Evolutionary conservation across 2,113 vertebrate genomes (phyloP).

Genomic region (Charina bottae): DNA sequence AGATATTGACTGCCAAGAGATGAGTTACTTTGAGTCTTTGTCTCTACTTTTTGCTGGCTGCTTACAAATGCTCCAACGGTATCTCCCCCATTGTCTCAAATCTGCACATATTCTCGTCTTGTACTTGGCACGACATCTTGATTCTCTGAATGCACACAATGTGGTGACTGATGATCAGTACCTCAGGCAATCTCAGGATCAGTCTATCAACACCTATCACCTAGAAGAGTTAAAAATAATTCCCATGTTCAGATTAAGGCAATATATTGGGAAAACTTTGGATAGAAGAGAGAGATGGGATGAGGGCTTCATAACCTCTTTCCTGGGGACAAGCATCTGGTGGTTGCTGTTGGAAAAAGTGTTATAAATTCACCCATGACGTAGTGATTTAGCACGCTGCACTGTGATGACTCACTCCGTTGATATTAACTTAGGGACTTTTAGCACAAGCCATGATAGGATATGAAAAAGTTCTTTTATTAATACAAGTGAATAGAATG

Average conservation of each 20-base stretch:
- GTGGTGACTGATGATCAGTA: neutral
- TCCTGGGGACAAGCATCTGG: neutral
- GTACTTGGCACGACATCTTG: neutral
- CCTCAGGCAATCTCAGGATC: neutral
- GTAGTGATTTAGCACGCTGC: no score
- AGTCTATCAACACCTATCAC: neutral
- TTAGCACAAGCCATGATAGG: no score
- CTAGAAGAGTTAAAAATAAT: neutral
- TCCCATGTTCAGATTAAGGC: neutral
- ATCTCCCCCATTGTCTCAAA: neutral
- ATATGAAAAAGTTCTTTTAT: no score
- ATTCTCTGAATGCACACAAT: neutral
- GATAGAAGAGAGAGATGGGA: neutral
- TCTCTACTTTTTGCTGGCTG: neutral
- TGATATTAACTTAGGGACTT: no score
- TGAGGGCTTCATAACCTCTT: neutral
- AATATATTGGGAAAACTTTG: neutral
- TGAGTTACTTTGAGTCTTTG: neutral
- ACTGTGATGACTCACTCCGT: no score
- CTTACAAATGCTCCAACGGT: neutral
- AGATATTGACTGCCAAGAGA: constrained; percentile 25
- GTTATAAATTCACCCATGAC: neutral
- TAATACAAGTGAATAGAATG: no score
- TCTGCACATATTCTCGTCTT: neutral
- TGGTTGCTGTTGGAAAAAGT: neutral